phyloP scores from a whole-genome alignment of 2,888 invertebrate species.

The Nasonovia ribisnigri region DNA sequence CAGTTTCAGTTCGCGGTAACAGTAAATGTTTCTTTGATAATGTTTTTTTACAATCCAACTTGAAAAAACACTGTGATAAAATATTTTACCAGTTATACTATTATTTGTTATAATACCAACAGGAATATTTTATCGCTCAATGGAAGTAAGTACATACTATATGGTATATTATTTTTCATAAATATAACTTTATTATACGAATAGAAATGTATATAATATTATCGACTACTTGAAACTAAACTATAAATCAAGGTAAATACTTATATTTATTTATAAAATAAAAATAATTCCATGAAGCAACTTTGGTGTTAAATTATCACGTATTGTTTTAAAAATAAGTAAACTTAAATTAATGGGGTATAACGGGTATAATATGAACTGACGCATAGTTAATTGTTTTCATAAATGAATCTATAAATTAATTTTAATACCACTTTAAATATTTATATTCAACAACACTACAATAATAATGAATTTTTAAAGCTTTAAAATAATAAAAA shows the following conservation, averaged over 20 bases:
- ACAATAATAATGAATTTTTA: background rate
- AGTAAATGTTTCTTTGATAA: background rate
- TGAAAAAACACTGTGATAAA: conserved; percentile 27
- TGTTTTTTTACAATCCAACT: conserved; percentile 44
- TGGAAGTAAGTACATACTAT: conserved; percentile 52
- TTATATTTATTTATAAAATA: background rate
- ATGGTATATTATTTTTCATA: background rate
- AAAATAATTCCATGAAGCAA: background rate
- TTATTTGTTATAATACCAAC: background rate
- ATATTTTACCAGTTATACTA: background rate
- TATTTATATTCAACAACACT: background rate
- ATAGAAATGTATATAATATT: background rate
- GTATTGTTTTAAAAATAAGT: background rate
- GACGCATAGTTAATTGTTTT: background rate
- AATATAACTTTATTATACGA: background rate
- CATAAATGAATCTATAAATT: background rate
- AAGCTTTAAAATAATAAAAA: background rate
- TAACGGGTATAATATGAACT: background rate
- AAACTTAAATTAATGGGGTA: background rate
- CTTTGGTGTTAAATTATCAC: background rate
- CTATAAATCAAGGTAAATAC: background rate
- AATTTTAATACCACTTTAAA: background rate
- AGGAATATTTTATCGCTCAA: conserved; percentile 28
- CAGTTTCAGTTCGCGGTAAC: conserved; percentile 30
- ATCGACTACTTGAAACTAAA: background rate